These are phyloP conservation scores for Menidia beryllina DNA, from an alignment of 2,113 vertebrate species.

Conservation along the genomic window DNA sequence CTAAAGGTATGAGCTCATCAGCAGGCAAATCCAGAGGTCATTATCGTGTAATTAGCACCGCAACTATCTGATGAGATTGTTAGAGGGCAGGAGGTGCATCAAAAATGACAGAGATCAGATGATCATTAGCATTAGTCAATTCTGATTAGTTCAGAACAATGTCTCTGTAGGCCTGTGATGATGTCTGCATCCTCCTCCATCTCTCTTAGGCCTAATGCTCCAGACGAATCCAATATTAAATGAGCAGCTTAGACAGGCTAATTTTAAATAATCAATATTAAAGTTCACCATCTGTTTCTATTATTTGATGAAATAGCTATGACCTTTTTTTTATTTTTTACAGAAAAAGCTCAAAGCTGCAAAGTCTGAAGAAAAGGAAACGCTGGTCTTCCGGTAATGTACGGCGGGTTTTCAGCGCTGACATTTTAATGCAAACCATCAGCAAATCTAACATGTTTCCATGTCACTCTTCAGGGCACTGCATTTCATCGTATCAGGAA, in stretches of 20 bases:
- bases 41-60: constrained; percentile 47
- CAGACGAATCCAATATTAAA: no score
- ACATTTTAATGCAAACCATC: constrained; percentile 22
- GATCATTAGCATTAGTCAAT: constrained; percentile 60
- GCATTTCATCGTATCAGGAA: constrained; percentile 38
- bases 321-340: not conserved
- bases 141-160: constrained; percentile 25
- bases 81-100: constrained; percentile 57
- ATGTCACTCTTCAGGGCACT: constrained; percentile 6
- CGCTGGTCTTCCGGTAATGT: not conserved
- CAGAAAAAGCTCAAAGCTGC: not conserved
- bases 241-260: not conserved
- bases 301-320: not conserved
- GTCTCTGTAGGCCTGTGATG: no score
- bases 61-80: constrained; percentile 33
- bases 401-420: not conserved
- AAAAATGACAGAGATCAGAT: constrained; percentile 56
- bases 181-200: no score
- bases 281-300: not conserved
- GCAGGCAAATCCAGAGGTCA: constrained; percentile 33
- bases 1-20: constrained; percentile 31
- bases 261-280: not conserved
- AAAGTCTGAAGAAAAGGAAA: not conserved
- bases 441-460: not conserved
- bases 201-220: no score